A percentile compares a stretch with the other conserved stretches of the same genome.
These are phyloP conservation scores for Heterodera carotae DNA, from an alignment of 1,140 invertebrate species.

Conservation along the genomic window DNA sequence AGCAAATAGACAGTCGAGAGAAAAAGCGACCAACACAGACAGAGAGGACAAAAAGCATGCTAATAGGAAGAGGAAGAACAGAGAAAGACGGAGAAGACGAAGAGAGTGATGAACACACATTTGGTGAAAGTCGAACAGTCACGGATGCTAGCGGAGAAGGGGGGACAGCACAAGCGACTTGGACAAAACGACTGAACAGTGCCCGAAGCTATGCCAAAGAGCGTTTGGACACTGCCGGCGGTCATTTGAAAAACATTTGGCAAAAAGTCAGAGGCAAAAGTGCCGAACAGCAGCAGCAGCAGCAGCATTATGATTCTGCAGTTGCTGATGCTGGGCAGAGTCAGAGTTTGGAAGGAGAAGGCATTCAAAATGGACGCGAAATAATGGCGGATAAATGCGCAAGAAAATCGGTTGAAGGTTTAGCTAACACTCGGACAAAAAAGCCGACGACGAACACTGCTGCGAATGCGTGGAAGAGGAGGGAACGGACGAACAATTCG, in stretches of 20 bases:
- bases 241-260: not conserved
- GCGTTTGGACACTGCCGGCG: not conserved
- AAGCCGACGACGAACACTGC: no score
- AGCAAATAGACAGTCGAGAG: not conserved
- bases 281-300: not conserved
- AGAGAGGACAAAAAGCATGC: not conserved
- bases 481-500: not conserved
- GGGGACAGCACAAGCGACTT: not conserved
- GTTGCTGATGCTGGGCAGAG: no score
- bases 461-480: not conserved
- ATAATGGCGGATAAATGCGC: not conserved
- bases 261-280: not conserved
- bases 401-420: not conserved
- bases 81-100: not conserved
- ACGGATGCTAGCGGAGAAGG: not conserved
- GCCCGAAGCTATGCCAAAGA: not conserved
- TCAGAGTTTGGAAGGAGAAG: not conserved
- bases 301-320: not conserved
- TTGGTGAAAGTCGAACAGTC: not conserved
- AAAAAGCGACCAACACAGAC: not conserved
- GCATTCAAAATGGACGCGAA: not conserved
- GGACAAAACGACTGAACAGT: not conserved
- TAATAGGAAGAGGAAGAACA: not conserved
- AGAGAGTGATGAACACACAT: not conserved
- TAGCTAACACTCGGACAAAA: not conserved